Evolutionary conservation across 2,113 vertebrate species (phyloP).

Genomic region (Nibea coibor): DNA sequence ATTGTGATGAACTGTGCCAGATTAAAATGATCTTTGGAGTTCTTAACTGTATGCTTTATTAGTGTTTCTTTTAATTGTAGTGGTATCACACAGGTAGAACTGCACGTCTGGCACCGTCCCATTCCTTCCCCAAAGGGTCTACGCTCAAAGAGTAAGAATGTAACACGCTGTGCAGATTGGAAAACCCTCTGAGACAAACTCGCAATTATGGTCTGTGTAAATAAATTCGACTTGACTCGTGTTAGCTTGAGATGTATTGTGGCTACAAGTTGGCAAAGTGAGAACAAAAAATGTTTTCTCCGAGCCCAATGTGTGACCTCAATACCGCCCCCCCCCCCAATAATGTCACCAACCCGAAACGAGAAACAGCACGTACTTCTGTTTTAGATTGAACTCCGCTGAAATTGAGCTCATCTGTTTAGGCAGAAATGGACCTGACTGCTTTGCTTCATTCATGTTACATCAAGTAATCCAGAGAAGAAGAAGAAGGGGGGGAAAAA

Average conservation of each 20-base stretch:
- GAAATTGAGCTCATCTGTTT: neutral
- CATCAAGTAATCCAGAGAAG: neutral
- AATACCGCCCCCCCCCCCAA: neutral
- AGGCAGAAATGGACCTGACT: neutral
- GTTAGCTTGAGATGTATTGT: neutral
- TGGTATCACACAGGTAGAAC: too few species aligned
- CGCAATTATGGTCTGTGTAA: conserved; percentile 16
- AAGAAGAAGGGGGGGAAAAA: neutral
- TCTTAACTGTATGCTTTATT: neutral
- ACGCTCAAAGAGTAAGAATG: neutral
- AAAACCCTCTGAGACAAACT: neutral
- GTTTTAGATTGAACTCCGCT: neutral
- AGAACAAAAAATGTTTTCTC: conserved; percentile 3
- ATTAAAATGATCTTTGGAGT: neutral
- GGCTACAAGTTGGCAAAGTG: neutral
- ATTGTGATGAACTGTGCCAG: conserved; percentile 19
- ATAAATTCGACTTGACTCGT: conserved; percentile 2
- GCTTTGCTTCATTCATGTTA: neutral
- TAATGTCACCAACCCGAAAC: neutral
- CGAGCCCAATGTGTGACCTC: neutral
- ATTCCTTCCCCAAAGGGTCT: too few species aligned
- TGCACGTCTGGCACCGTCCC: too few species aligned
- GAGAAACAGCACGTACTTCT: neutral
- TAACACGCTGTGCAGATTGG: neutral
- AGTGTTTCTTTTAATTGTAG: neutral